A percentile compares a stretch with the other conserved stretches of the same genome.
Conservation (phyloP, 2,113 vertebrate species). For the Capra hircus region DNA sequence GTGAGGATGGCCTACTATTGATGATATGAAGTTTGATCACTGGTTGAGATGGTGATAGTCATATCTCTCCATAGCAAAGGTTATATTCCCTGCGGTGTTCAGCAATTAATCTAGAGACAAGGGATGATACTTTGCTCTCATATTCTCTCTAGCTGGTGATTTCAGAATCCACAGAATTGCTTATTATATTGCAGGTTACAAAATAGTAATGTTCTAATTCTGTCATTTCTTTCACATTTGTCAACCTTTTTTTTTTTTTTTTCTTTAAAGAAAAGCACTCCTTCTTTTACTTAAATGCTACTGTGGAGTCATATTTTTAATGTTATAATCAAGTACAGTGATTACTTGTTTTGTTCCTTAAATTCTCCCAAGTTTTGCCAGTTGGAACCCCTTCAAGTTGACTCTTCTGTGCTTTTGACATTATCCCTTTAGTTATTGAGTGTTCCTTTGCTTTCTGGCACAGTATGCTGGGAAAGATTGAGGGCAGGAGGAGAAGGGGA, state of each 20-base stretch:
- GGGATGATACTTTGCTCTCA: background rate
- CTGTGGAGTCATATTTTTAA: background rate
- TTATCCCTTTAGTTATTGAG: background rate
- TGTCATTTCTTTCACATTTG: background rate
- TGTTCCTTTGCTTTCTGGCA: background rate
- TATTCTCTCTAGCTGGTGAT: background rate
- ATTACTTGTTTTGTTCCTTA: background rate
- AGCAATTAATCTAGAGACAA: background rate
- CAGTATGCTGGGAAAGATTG: background rate
- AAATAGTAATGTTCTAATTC: background rate
- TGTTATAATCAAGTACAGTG: background rate
- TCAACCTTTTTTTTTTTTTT: background rate
- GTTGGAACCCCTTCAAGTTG: background rate
- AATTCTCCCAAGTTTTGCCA: background rate
- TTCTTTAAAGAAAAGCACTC: background rate
- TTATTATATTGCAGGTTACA: background rate
- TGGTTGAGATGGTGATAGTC: background rate
- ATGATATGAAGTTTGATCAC: background rate
- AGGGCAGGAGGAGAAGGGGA: background rate
- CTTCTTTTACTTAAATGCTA: background rate
- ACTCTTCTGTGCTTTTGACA: background rate
- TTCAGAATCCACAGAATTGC: background rate
- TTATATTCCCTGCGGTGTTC: background rate
- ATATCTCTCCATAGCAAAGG: background rate
- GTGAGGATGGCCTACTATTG: background rate